Conservation (phyloP, 2,113 vertebrate genomes). For the Columba janthina region DNA sequence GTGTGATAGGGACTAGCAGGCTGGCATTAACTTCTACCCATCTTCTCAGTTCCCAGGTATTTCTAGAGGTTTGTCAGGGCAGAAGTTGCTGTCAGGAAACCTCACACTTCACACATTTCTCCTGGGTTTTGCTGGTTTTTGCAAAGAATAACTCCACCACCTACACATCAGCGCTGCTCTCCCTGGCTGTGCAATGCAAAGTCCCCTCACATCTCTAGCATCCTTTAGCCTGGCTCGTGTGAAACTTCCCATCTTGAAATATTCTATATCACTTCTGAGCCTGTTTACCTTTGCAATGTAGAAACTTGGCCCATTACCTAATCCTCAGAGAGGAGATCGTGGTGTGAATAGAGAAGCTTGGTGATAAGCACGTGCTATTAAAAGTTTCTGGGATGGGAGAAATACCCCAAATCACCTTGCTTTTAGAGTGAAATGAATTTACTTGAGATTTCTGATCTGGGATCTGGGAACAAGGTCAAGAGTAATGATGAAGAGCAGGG, state of each 20-base stretch:
- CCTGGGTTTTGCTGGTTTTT: neutral
- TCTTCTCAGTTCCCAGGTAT: neutral
- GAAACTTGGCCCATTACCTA: neutral
- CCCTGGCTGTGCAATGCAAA: neutral
- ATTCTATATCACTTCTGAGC: neutral
- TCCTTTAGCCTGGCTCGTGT: neutral
- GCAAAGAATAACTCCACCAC: neutral
- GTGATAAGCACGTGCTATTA: too few relatives aligned
- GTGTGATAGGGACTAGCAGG: neutral
- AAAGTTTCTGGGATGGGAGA: neutral
- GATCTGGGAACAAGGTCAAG: neutral
- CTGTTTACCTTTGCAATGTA: neutral
- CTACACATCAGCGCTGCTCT: rapidly evolving
- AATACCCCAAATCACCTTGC: neutral
- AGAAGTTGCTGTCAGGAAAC: neutral
- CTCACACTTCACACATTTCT: neutral
- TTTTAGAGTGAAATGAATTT: neutral
- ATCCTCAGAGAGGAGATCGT: neutral
- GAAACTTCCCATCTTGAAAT: neutral
- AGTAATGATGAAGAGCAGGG: neutral
- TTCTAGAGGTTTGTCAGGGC: neutral
- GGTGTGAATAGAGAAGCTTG: neutral
- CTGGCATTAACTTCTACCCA: neutral
- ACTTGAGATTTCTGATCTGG: neutral
- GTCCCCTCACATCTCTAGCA: neutral